Conservation (phyloP, 2,113 vertebrate species). For the Heterotilapia buettikoferi region DNA sequence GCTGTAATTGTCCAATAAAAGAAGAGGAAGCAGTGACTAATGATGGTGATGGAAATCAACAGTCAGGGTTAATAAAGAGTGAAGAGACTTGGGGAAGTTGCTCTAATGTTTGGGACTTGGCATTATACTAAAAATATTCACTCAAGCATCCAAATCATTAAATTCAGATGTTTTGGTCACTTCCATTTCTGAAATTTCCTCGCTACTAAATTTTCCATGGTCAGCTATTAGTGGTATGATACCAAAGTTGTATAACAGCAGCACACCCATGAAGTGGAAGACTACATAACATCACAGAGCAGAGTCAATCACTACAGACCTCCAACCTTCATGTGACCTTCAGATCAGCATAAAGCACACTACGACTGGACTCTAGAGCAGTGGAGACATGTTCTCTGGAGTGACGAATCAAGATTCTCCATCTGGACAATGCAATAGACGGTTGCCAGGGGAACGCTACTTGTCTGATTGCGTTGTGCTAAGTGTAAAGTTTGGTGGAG, state of each 20-base stretch:
- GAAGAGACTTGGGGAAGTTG: background rate
- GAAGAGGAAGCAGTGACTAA: slow-evolving; percentile 13
- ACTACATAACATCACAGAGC: background rate
- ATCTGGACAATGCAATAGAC: background rate
- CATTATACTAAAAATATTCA: background rate
- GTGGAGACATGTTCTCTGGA: background rate
- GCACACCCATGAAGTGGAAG: background rate
- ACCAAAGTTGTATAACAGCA: background rate
- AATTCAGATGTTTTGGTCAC: background rate
- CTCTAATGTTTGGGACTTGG: background rate
- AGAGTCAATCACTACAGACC: background rate
- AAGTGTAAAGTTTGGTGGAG: background rate
- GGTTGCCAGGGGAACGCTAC: background rate
- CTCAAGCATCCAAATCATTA: background rate
- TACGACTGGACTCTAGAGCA: background rate
- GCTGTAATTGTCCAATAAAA: slow-evolving; percentile 17
- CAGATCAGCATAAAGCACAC: background rate
- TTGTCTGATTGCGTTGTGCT: accelerated
- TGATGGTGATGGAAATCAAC: slow-evolving; percentile 17
- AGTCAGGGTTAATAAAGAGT: background rate
- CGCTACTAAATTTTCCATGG: background rate
- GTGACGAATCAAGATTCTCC: background rate
- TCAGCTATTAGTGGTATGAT: background rate
- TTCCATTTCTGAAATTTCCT: background rate
- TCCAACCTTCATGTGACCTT: background rate